phyloP scores from a whole-genome alignment of 1,140 invertebrate species.

The Drosophila arawakana region DNA sequence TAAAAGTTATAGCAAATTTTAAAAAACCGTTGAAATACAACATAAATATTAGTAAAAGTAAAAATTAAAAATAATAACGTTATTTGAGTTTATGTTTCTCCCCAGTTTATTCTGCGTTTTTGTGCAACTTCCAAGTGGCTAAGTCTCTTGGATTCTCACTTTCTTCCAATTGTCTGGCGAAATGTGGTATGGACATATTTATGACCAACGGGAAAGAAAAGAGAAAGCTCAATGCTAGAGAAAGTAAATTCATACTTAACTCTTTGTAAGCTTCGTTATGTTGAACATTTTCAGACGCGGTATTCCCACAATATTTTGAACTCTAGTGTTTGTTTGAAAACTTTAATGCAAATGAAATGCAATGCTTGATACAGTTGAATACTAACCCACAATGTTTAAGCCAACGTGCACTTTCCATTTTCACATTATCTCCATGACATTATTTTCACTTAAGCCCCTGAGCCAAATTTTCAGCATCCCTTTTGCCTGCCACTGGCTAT shows the following conservation, averaged over 20 bases:
- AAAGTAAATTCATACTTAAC: conserved; percentile 21
- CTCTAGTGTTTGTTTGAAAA: conserved; percentile 45
- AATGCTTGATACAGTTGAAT: conserved; percentile 18
- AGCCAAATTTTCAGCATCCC: conserved; percentile 40
- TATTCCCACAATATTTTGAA: conserved; percentile 35
- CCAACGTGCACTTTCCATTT: conserved; percentile 67
- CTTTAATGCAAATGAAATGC: conserved; percentile 74
- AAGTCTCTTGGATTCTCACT: not conserved
- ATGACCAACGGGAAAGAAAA: not conserved
- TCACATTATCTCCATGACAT: conserved; percentile 71
- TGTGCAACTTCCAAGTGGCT: not conserved
- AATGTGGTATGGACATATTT: conserved; percentile 2
- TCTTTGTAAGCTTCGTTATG: conserved; percentile 25
- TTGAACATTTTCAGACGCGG: conserved; percentile 12
- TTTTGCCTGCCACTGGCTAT: conserved; percentile 1
- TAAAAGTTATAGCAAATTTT: too few relatives aligned
- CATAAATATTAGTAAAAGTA: too few relatives aligned
- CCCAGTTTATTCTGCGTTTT: not conserved
- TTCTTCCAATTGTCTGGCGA: not conserved
- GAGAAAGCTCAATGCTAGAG: not conserved
- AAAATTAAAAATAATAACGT: too few relatives aligned
- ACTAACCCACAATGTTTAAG: conserved; percentile 34
- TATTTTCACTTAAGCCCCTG: conserved; percentile 71
- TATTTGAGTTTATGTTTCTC: too few relatives aligned
- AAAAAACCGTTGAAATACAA: too few relatives aligned